Conservation (phyloP, 2,113 vertebrate species). For the Microcebus murinus region DNA sequence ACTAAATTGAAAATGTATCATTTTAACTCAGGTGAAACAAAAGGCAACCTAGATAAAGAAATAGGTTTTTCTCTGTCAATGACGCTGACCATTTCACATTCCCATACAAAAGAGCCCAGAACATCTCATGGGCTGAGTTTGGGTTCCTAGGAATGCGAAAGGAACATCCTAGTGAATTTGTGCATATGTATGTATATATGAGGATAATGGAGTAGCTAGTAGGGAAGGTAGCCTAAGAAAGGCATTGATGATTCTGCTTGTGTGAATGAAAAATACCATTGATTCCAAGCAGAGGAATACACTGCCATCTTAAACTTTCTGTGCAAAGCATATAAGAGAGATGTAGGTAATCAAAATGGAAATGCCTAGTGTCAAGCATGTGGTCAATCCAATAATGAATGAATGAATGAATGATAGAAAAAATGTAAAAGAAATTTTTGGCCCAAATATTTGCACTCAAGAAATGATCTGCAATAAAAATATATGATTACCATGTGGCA, state of each 20-base stretch:
- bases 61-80: not conserved
- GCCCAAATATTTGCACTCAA: not conserved
- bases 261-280: not conserved
- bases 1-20: not conserved
- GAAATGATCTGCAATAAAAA: not conserved
- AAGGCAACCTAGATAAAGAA: not conserved
- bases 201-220: not conserved
- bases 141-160: not conserved
- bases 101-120: not conserved
- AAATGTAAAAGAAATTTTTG: not conserved
- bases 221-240: not conserved
- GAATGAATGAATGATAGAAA: not conserved
- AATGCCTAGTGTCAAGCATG: not conserved
- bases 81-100: not conserved
- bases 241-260: not conserved
- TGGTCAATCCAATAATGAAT: not conserved
- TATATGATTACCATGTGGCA: not conserved
- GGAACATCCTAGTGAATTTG: not conserved
- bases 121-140: not conserved
- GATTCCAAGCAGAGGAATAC: not conserved
- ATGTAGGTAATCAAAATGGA: not conserved
- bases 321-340: not conserved
- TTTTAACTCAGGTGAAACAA: constrained; percentile 8
- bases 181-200: accelerated
- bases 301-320: not conserved